phyloP scores from a whole-genome alignment of 1,140 invertebrate genomes.

The Chymomyza costata region DNA sequence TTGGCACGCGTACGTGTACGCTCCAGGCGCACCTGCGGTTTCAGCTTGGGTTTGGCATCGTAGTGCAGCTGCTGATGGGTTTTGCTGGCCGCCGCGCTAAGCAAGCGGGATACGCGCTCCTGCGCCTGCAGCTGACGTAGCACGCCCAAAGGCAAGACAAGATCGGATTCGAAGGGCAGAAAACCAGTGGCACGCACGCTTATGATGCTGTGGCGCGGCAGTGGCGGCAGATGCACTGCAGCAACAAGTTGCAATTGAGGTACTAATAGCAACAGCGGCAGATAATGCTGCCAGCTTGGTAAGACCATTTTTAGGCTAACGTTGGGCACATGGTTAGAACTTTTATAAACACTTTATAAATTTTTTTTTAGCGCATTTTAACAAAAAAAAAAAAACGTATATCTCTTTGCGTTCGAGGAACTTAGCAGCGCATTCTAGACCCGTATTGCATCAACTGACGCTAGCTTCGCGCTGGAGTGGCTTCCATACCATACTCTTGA shows the following conservation, averaged over 20 bases:
- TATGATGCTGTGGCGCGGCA: slow-evolving; percentile 46
- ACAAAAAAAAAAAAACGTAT: slow-evolving; percentile 21
- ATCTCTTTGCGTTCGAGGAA: slow-evolving; percentile 13
- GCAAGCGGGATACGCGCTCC: slow-evolving; percentile 36
- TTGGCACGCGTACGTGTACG: slow-evolving; percentile 21
- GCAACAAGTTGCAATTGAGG: slow-evolving; percentile 1
- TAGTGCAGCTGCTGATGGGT: neutral
- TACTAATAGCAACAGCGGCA: slow-evolving; percentile 8
- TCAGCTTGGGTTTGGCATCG: slow-evolving; percentile 7
- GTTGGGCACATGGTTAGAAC: no score
- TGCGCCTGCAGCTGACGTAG: slow-evolving; percentile 47
- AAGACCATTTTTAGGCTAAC: no score
- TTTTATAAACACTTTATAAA: no score
- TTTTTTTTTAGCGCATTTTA: no score
- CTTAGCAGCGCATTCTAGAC: slow-evolving; percentile 50
- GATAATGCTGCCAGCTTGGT: no score
- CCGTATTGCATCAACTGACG: slow-evolving; percentile 59
- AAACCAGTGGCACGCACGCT: slow-evolving; percentile 58
- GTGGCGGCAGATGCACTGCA: slow-evolving; percentile 3
- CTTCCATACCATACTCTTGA: slow-evolving; percentile 12
- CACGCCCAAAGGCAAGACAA: slow-evolving; percentile 47
- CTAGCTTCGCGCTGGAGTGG: slow-evolving; percentile 21
- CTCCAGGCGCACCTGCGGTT: slow-evolving; percentile 44
- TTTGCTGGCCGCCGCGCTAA: neutral
- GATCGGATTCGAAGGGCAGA: slow-evolving; percentile 54